phyloP scores from a whole-genome alignment of 2,888 invertebrate species.

The Microchrysa polita region DNA sequence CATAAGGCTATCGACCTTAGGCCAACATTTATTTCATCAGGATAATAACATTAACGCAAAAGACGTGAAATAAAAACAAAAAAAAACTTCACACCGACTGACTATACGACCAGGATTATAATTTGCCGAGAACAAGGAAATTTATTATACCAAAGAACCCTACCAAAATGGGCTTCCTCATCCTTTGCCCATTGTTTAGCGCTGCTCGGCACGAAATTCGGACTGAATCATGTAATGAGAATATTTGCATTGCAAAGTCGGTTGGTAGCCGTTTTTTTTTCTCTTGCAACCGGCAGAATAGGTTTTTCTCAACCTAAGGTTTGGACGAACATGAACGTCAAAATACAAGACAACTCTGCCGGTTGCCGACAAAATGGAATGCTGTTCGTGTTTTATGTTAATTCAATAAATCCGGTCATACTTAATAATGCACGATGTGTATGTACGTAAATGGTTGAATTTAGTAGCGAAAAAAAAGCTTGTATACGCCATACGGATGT shows the following conservation, averaged over 20 bases:
- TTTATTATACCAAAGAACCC: background rate
- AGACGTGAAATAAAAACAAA: background rate
- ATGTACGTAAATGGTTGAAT: too few relatives aligned
- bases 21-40: background rate
- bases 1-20: background rate
- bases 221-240: background rate
- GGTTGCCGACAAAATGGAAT: background rate
- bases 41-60: background rate
- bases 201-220: too few relatives aligned
- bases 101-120: too few relatives aligned
- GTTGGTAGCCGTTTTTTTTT: background rate
- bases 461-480: background rate
- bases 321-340: background rate
- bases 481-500: background rate
- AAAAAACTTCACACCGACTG: constrained; percentile 4
- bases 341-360: background rate
- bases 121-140: background rate
- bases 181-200: background rate
- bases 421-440: background rate
- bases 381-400: constrained; percentile 9
- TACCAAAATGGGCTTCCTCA: background rate
- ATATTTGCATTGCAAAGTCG: background rate
- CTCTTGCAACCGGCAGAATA: background rate
- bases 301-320: too few relatives aligned
- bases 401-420: background rate